Evolutionary conservation across 2,888 invertebrate species (phyloP).

Genomic region (Watsonalla binaria): DNA sequence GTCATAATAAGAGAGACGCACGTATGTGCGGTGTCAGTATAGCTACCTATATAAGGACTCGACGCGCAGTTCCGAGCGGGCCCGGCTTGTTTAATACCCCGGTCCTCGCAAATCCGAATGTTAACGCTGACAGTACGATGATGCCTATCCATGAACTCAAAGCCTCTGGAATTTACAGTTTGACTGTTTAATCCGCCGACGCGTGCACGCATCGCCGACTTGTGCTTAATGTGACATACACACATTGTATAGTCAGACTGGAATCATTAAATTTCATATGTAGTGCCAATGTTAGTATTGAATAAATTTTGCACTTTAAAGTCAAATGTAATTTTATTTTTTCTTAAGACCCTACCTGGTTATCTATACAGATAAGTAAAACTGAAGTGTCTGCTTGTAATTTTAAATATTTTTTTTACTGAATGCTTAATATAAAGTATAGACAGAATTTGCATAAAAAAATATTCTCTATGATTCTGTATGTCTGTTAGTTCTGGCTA

Average conservation of each 20-base stretch:
- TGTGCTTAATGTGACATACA: conserved; percentile 25
- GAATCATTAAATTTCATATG: not conserved
- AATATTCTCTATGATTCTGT: no score
- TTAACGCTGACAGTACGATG: conserved; percentile 53
- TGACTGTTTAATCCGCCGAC: conserved; percentile 50
- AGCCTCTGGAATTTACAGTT: conserved; percentile 49
- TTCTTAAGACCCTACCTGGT: no score
- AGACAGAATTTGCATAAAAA: no score
- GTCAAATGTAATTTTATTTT: no score
- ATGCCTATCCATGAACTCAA: conserved; percentile 42
- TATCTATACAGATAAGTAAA: no score
- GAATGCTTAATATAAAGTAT: no score
- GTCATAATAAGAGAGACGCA: not conserved
- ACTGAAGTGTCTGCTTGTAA: no score
- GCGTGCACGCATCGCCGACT: conserved; percentile 36
- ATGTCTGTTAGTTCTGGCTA: no score
- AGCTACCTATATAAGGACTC: conserved; percentile 11
- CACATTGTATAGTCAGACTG: not conserved
- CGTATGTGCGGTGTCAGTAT: not conserved
- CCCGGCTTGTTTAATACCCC: conserved; percentile 55
- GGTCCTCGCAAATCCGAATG: conserved; percentile 57
- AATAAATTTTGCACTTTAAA: no score
- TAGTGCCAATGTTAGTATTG: not conserved
- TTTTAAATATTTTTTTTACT: no score
- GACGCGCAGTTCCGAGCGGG: conserved; percentile 21